phyloP scores from a whole-genome alignment of 2,113 vertebrate genomes.

The Uropsilus gracilis region DNA sequence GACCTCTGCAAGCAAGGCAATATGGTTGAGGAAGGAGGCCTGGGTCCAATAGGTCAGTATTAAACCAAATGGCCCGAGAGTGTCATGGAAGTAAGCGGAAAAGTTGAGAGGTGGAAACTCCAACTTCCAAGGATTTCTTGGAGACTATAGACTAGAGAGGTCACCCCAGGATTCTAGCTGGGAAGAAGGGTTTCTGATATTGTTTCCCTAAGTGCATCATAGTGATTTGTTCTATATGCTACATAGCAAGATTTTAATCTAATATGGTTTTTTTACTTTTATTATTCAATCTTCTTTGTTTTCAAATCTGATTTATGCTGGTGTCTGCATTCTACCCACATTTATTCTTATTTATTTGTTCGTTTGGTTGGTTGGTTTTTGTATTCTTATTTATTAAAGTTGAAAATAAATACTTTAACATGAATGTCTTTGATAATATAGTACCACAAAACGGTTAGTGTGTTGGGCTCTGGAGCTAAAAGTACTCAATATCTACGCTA shows the following conservation, averaged over 20 bases:
- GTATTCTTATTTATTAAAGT: neutral
- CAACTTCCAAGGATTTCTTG: neutral
- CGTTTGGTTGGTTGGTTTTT: neutral
- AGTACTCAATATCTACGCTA: neutral
- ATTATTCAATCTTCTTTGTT: too few species aligned
- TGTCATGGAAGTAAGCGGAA: neutral
- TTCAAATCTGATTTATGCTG: neutral
- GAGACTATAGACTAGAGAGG: neutral
- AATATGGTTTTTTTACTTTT: too few species aligned
- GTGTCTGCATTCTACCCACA: too few species aligned
- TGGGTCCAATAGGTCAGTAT: neutral
- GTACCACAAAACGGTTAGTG: neutral
- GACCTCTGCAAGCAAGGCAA: neutral
- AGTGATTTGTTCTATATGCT: neutral
- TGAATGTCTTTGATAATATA: neutral
- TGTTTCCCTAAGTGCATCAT: neutral
- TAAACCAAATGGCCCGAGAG: too few species aligned
- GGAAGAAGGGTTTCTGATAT: neutral
- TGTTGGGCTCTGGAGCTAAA: neutral
- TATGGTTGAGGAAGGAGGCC: neutral
- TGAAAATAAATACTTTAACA: constrained; percentile 4
- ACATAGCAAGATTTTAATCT: neutral
- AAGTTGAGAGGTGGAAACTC: neutral
- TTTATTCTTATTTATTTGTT: neutral
- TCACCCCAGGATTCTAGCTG: too few species aligned